Base-by-base conservation (phyloP, 2,797 vertebrate genomes). In the Gallinago stenura region DNA sequence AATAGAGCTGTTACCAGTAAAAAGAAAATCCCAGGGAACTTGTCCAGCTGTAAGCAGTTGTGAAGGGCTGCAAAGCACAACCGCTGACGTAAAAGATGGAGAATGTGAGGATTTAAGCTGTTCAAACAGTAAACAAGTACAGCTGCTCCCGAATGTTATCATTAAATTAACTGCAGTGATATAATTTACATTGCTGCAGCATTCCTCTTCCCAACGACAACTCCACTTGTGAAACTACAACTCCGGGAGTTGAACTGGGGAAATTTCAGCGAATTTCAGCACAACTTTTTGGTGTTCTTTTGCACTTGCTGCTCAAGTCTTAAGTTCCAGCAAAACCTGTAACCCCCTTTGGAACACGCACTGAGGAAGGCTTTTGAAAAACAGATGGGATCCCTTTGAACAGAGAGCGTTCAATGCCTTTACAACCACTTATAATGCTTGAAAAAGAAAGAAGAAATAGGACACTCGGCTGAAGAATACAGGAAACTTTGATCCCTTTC, bases 121-220 rank as follows among this genome's bases (percentile, higher is more conserved):
- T 83, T 87, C 83, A 87, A 95, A 93, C 68, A 87, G 56, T 95
- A 92, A 96, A 93, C 83, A 93, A 96, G 80, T 82, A 94, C 95
- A 96, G 95, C 95, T 95, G 95, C 80, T 91, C 33, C 87, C 53
- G 51, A 91, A 93, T 54, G 25, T 43, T 93, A 92, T 48, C 75
- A 65, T 81, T 90, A 88, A 73, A 92, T 70, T 88, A 93, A 94
- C 65, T 53, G 25, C 54, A 86, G 17, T 45, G 75, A 88, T 83
- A 69, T 18, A 21, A 51, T 75, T 86, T 82, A 86, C 35, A 46
- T 86, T 89, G 77, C 66, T 86, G 60, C n/a, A 76, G 48, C 39
- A 70, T 35, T 84, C 35, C 54, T 90, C 33, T 90, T 86, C 81
- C 50, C 18, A 85, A 83, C 43, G 56, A 46, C 35, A 61, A 30